Percentiles rank a stretch among this genome's conserved stretches.
Evolutionary conservation across 2,888 invertebrate species (phyloP).

Genomic region (Zygogramma bicolorata): DNA sequence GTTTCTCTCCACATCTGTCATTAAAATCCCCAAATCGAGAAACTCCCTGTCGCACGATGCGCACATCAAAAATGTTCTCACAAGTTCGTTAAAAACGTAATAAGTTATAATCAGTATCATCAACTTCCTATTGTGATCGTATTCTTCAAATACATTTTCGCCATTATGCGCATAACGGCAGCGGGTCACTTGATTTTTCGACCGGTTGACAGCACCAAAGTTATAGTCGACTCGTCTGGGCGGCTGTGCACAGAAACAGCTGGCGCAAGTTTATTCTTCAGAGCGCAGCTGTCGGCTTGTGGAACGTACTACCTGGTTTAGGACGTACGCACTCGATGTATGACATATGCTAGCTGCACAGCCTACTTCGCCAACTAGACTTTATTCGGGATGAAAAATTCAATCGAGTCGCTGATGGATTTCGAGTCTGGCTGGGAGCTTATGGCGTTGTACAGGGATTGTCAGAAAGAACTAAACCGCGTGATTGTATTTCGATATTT

Average conservation of each 20-base stretch:
- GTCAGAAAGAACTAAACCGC: neutral
- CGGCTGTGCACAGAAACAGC: slow-evolving; percentile 64
- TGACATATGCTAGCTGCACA: slow-evolving; percentile 58
- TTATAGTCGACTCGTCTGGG: slow-evolving; percentile 49
- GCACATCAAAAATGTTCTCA: slow-evolving; percentile 24
- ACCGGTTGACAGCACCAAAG: slow-evolving; percentile 30
- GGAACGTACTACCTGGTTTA: slow-evolving; percentile 61
- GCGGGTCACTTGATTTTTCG: slow-evolving; percentile 48
- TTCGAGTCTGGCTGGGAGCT: neutral
- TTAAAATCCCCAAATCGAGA: slow-evolving; percentile 1
- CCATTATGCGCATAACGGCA: slow-evolving; percentile 63
- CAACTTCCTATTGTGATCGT: slow-evolving; percentile 56
- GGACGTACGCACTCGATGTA: slow-evolving; percentile 51
- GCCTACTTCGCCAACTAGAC: neutral
- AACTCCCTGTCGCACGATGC: neutral
- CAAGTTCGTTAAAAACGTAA: slow-evolving; percentile 45
- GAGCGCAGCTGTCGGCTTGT: slow-evolving; percentile 65
- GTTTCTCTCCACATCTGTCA: neutral
- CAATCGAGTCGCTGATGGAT: neutral
- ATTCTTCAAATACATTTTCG: slow-evolving; percentile 60
- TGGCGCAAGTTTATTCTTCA: slow-evolving; percentile 68
- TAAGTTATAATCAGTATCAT: slow-evolving; percentile 63
- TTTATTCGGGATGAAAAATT: slow-evolving; percentile 21
- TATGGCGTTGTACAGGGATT: neutral
- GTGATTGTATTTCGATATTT: too few species aligned